Evolutionary conservation across 64 coral and sea anemone genomes (phyloP).

Genomic region (Porites australiensis): DNA sequence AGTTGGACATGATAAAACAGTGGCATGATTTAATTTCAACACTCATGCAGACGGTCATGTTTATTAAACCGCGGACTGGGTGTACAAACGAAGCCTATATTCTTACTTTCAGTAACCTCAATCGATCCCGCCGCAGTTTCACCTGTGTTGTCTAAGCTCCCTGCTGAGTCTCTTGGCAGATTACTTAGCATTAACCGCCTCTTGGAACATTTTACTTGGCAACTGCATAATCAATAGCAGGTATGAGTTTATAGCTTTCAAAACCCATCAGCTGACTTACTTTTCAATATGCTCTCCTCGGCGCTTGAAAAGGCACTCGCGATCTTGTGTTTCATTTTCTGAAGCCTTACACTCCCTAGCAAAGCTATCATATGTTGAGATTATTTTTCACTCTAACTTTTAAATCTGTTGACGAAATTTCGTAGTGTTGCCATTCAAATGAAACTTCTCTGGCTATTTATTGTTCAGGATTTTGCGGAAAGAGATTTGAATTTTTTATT

Average conservation of each 20-base stretch:
- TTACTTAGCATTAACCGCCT: not conserved
- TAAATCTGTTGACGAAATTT: too few relatives aligned
- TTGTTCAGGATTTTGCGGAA: too few relatives aligned
- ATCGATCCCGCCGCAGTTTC: not conserved
- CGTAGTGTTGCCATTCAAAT: too few relatives aligned
- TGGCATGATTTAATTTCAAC: conserved; percentile 1
- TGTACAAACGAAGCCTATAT: not conserved
- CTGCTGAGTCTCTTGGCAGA: not conserved
- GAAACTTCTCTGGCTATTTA: too few relatives aligned
- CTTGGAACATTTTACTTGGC: conserved; percentile 2
- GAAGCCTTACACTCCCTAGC: too few relatives aligned
- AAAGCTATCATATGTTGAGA: too few relatives aligned
- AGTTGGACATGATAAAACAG: not conserved
- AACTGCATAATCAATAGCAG: conserved; percentile 3
- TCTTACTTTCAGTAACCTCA: not conserved
- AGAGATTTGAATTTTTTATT: not conserved
- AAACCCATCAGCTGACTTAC: not conserved
- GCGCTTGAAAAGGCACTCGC: not conserved
- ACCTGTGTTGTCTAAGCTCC: not conserved
- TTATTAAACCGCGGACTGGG: not conserved
- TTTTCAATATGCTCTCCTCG: not conserved
- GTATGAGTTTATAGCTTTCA: not conserved
- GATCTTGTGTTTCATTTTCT: not conserved
- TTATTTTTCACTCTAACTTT: too few relatives aligned
- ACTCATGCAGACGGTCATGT: not conserved